phyloP scores from a whole-genome alignment of 1,140 invertebrate genomes.

The Diplogasteroides magnus region DNA sequence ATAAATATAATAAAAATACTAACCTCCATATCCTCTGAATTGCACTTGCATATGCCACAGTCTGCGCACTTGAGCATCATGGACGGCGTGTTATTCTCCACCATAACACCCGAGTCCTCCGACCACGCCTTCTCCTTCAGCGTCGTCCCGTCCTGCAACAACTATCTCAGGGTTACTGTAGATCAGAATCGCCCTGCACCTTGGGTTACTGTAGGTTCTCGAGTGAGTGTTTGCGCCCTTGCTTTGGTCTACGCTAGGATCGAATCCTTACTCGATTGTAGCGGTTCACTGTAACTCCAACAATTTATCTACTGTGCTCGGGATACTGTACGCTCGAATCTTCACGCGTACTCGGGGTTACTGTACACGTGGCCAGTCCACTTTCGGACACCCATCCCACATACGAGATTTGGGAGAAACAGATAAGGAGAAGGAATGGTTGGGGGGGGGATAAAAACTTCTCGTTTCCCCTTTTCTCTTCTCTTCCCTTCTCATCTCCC shows the following conservation, averaged over 20 bases:
- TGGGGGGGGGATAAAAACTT: neutral
- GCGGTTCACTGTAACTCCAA: neutral
- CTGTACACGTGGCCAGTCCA: neutral
- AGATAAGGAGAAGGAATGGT: neutral
- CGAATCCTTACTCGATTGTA: too few species aligned
- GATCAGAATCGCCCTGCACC: too few species aligned
- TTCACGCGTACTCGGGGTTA: neutral
- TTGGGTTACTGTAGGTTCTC: too few species aligned
- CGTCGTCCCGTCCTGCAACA: neutral
- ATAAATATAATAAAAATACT: neutral
- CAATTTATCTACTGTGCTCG: neutral
- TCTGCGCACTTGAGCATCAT: constrained; percentile 29
- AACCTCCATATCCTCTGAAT: constrained; percentile 32
- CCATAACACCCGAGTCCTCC: neutral
- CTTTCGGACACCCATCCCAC: neutral
- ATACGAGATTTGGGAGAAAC: too few species aligned
- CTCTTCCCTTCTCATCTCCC: neutral
- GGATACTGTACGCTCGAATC: too few species aligned
- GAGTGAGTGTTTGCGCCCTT: too few species aligned
- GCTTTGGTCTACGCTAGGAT: neutral
- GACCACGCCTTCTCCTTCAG: neutral
- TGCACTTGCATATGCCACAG: constrained; percentile 26
- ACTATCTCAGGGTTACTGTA: too few species aligned
- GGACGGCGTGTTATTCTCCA: constrained; percentile 19
- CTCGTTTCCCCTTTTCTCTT: neutral